phyloP scores from a whole-genome alignment of 2,113 vertebrate species.

The Gadus macrocephalus region DNA sequence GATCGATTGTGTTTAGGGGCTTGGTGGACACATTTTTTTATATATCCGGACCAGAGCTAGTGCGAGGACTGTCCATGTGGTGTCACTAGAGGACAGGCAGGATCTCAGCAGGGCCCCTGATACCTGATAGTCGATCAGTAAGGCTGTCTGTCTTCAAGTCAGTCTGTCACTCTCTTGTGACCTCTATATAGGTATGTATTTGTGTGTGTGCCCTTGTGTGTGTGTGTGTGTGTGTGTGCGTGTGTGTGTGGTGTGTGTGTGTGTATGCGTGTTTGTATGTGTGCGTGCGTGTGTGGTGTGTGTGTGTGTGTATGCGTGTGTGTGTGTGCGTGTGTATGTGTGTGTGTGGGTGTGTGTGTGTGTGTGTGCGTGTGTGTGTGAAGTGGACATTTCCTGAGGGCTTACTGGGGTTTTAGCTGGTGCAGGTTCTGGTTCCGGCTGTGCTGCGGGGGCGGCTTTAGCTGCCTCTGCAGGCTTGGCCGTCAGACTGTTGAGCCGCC shows the following conservation, averaged over 20 bases:
- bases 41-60: not conserved
- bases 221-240: not conserved
- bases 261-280: conserved; percentile 16
- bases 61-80: conserved; percentile 37
- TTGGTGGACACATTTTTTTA: not conserved
- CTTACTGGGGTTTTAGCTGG: conserved; percentile 58
- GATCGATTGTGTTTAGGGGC: not conserved
- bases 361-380: not conserved
- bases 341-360: conserved; percentile 9
- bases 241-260: conserved; percentile 2
- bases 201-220: not conserved
- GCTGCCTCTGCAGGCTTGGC: conserved; percentile 84
- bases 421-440: conserved; percentile 36
- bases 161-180: too few species aligned
- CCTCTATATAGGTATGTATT: too few species aligned
- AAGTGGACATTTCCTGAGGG: conserved; percentile 27
- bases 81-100: conserved; percentile 36
- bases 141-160: too few species aligned
- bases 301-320: conserved; percentile 3
- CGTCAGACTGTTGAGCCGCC: conserved; percentile 86
- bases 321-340: not conserved
- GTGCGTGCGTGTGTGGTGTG: not conserved
- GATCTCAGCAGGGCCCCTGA: not conserved
- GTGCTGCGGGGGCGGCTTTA: conserved; percentile 74
- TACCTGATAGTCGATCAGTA: not conserved